Percentiles rank a stretch among this genome's conserved stretches.
phyloP scores from a whole-genome alignment of 2,797 vertebrate species.

The Anomalospiza imberbis region DNA sequence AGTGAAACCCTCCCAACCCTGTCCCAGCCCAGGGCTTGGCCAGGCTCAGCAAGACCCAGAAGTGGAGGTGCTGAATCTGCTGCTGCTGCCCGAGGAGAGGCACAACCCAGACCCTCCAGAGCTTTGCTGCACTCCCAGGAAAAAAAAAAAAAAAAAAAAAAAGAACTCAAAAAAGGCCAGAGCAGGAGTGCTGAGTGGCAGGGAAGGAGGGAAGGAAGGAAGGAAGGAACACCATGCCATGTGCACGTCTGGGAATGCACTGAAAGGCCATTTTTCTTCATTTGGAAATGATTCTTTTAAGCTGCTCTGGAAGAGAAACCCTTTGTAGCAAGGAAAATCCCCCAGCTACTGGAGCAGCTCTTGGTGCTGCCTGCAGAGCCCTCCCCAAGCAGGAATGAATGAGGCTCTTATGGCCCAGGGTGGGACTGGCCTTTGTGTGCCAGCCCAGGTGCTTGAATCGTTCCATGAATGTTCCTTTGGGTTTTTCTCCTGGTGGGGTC shows the following conservation, averaged over 20 bases:
- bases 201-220: background rate
- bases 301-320: background rate
- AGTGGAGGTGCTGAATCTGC: background rate
- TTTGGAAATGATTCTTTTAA: background rate
- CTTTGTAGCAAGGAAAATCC: fast-evolving
- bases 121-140: background rate
- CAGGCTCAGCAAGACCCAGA: background rate
- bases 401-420: background rate
- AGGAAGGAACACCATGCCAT: background rate
- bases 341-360: background rate
- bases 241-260: background rate
- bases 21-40: background rate
- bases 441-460: background rate
- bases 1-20: background rate
- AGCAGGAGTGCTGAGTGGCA: background rate
- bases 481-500: background rate
- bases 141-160: background rate
- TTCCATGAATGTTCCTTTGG: background rate
- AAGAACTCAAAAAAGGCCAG: background rate
- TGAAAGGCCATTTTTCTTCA: background rate
- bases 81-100: background rate
- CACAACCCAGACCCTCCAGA: background rate
- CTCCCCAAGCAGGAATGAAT: background rate
- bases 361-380: background rate
- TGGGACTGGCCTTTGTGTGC: background rate